Evolutionary conservation across 2,888 invertebrate genomes (phyloP).

Genomic region (Drosophila differens): DNA sequence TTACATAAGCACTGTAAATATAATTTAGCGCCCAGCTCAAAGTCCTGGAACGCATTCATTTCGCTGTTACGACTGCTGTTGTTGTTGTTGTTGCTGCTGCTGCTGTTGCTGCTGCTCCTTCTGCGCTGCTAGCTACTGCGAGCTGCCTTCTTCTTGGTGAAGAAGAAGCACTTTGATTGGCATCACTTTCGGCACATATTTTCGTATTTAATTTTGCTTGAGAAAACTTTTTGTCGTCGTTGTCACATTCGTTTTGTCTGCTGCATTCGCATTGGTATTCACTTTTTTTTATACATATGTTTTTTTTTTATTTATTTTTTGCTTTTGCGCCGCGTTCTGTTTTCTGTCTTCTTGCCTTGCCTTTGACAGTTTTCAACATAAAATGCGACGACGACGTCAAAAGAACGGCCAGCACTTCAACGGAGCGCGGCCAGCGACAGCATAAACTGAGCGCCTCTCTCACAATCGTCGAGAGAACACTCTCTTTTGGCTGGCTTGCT

Average conservation of each 20-base stretch:
- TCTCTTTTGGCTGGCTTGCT: constrained; percentile 9
- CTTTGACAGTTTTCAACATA: constrained; percentile 80
- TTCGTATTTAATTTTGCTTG: constrained; percentile 58
- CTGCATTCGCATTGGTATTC: constrained; percentile 76
- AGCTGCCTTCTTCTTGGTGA: constrained; percentile 23
- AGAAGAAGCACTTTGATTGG: constrained; percentile 48
- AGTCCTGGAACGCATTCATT: constrained; percentile 83
- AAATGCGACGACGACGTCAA: constrained; percentile 66
- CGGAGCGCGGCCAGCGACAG: constrained; percentile 61
- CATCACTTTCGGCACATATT: constrained; percentile 69
- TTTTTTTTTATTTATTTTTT: constrained; percentile 33
- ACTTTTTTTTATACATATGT: constrained; percentile 52
- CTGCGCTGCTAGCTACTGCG: constrained; percentile 2
- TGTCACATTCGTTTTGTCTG: constrained; percentile 78
- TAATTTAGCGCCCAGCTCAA: constrained; percentile 83
- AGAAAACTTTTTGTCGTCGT: constrained; percentile 71
- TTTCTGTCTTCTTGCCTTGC: constrained; percentile 63
- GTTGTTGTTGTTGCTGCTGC: constrained; percentile 8
- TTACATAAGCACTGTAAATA: constrained; percentile 85
- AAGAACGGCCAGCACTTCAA: constrained; percentile 58
- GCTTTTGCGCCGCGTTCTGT: constrained; percentile 57
- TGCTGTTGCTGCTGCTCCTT: constrained; percentile 9
- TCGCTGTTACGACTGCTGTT: constrained; percentile 38
- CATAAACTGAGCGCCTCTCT: constrained; percentile 63
- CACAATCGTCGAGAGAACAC: constrained; percentile 19